Evolutionary conservation across 1,140 invertebrate species (phyloP).

Genomic region (Penaeus vannamei): DNA sequence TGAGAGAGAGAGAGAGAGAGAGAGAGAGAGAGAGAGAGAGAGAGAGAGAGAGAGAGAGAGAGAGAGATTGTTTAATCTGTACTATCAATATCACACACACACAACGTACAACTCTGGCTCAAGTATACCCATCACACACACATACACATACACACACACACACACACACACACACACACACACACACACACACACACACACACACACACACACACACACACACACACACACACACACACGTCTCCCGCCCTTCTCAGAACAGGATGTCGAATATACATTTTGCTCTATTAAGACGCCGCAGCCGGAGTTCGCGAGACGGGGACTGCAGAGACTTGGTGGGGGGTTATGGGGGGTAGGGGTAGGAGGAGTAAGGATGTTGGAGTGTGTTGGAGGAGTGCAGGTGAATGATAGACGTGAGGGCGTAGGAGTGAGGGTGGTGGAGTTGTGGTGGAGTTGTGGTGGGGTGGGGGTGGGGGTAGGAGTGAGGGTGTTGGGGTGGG

Average conservation of each 20-base stretch:
- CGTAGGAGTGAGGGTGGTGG: no score
- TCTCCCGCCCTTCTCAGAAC: no score
- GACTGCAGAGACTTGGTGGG: neutral
- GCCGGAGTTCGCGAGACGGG: no score
- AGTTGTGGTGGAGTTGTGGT: no score
- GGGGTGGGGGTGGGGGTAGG: no score
- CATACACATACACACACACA: constrained; percentile 1
- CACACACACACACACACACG: no score
- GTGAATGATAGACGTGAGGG: neutral
- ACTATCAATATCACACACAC: no score
- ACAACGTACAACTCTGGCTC: no score
- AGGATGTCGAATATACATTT: no score
- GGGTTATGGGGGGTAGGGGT: neutral
- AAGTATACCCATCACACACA: constrained; percentile 8
- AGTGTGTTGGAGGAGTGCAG: neutral
- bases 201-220: neutral
- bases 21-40: neutral
- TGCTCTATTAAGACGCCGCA: no score
- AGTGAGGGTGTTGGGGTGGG: neutral
- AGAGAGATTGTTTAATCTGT: no score
- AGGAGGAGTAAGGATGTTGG: neutral
- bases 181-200: neutral
- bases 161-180: neutral
- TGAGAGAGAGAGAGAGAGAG: neutral
- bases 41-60: neutral